Evolutionary conservation across 2,113 vertebrate species (phyloP).

Genomic region (Madoqua kirkii): DNA sequence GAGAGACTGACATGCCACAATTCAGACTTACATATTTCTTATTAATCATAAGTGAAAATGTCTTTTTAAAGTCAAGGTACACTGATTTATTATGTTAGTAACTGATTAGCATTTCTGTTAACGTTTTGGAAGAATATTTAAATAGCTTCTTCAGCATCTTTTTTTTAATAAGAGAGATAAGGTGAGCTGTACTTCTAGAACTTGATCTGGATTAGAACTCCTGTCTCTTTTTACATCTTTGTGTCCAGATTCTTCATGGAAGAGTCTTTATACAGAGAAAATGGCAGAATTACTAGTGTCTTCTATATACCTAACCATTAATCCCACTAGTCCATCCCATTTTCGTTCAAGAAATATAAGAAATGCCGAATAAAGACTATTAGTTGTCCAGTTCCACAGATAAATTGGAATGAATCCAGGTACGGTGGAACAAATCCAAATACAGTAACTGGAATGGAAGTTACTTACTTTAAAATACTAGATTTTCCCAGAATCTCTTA

Average conservation of each 20-base stretch:
- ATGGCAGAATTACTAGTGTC: background rate
- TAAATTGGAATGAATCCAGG: background rate
- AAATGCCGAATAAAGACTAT: background rate
- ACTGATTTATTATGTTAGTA: background rate
- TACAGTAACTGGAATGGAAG: background rate
- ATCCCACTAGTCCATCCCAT: background rate
- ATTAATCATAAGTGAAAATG: background rate
- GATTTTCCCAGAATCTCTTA: background rate
- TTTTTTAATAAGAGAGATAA: background rate
- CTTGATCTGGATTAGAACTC: background rate
- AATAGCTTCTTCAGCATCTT: background rate
- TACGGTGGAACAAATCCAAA: background rate
- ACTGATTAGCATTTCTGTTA: background rate
- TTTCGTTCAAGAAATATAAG: background rate
- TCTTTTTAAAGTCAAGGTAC: background rate
- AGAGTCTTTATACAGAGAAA: background rate
- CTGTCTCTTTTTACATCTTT: background rate
- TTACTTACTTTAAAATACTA: constrained; percentile 8
- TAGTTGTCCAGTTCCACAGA: background rate
- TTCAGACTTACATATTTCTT: background rate
- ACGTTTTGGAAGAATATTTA: background rate
- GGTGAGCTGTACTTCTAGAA: background rate
- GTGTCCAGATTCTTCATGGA: background rate
- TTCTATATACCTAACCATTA: background rate
- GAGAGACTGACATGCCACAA: background rate